phyloP scores from a whole-genome alignment of 2,888 invertebrate genomes.

The Phortica magna region DNA sequence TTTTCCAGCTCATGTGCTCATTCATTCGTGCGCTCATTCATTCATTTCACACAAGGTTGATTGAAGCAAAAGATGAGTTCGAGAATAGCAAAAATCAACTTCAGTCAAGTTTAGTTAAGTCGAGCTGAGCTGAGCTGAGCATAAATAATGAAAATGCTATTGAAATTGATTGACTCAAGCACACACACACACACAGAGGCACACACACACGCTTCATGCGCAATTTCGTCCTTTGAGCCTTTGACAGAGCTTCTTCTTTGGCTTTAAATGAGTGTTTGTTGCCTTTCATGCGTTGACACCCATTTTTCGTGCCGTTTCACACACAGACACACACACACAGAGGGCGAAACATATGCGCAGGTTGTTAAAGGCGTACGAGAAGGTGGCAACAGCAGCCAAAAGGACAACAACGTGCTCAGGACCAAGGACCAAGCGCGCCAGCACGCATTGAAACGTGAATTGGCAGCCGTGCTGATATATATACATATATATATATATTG shows the following conservation, averaged over 20 bases:
- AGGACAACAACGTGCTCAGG: neutral
- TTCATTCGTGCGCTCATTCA: neutral
- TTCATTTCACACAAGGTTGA: neutral
- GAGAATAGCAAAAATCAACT: neutral
- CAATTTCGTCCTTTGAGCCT: constrained; percentile 33
- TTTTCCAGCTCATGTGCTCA: constrained; percentile 41
- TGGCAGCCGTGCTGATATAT: neutral
- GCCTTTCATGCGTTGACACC: constrained; percentile 65
- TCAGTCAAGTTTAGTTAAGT: constrained; percentile 38
- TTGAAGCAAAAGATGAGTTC: neutral
- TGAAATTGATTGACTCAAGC: constrained; percentile 52
- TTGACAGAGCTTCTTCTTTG: constrained; percentile 29
- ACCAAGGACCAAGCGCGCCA: neutral
- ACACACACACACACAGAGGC: neutral
- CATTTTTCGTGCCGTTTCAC: constrained; percentile 54
- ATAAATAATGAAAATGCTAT: constrained; percentile 38
- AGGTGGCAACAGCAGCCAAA: neutral
- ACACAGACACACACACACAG: constrained; percentile 28
- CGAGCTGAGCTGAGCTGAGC: constrained; percentile 22
- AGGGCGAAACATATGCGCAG: too few species aligned
- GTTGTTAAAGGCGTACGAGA: neutral
- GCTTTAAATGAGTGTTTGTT: constrained; percentile 50
- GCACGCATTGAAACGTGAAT: constrained; percentile 4
- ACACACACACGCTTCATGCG: too few species aligned
- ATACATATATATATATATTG: too few species aligned